phyloP scores from a whole-genome alignment of 2,113 vertebrate species.

The Camelus bactrianus region DNA sequence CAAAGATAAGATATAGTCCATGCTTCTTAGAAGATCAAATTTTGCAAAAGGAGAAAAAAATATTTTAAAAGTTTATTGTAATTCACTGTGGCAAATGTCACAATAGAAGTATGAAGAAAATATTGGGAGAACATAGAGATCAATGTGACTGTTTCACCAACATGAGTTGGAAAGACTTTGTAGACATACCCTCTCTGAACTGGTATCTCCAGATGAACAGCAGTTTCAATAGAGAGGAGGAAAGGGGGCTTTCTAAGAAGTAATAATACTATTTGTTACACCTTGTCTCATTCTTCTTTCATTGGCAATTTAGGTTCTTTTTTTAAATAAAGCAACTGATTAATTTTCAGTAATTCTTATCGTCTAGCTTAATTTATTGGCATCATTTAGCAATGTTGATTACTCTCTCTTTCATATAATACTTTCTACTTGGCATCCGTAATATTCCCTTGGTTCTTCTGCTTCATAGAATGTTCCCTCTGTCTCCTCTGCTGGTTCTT shows the following conservation, averaged over 20 bases:
- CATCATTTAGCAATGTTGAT: neutral
- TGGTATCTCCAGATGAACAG: neutral
- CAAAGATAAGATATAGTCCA: neutral
- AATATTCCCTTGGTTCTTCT: neutral
- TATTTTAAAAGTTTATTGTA: neutral
- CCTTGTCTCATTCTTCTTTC: neutral
- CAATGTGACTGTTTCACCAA: neutral
- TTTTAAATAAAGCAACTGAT: neutral
- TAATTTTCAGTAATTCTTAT: neutral
- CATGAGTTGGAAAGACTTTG: neutral
- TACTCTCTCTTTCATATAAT: neutral
- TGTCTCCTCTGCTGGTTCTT: neutral
- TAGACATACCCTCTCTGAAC: neutral
- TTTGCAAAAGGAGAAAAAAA: neutral
- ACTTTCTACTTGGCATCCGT: neutral
- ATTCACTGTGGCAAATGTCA: neutral
- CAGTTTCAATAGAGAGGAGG: neutral
- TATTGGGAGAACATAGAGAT: neutral
- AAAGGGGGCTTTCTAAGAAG: neutral
- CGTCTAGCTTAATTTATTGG: neutral
- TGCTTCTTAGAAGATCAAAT: neutral
- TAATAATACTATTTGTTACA: neutral
- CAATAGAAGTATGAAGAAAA: neutral
- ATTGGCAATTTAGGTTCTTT: neutral
- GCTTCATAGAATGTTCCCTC: neutral